Conservation (phyloP, 1,140 invertebrate genomes). For the Anastrepha obliqua region DNA sequence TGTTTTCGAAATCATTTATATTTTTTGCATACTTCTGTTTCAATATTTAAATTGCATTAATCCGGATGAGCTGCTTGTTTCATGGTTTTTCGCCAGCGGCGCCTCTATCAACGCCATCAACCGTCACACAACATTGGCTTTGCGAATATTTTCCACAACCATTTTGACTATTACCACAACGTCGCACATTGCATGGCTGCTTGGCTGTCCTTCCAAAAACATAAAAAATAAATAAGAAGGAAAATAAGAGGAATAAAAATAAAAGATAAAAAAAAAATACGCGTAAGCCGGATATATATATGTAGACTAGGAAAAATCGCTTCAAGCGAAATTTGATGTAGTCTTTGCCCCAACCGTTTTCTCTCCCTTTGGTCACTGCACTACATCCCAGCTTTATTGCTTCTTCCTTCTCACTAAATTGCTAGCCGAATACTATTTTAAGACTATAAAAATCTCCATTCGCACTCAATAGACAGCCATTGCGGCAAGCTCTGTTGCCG, state of each 20-base stretch:
- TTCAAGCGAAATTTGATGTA: too few species aligned
- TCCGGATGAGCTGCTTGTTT: constrained; percentile 35
- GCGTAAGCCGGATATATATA: background rate
- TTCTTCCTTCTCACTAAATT: background rate
- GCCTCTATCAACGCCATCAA: background rate
- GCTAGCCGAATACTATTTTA: background rate
- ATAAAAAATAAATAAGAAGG: background rate
- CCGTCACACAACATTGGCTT: background rate
- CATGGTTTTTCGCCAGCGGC: constrained; percentile 17
- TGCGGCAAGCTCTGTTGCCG: background rate
- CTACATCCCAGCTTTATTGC: background rate
- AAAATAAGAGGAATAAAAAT: background rate
- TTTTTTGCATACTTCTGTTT: background rate
- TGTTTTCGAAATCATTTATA: background rate
- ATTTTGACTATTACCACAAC: constrained; percentile 1
- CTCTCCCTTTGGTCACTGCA: background rate
- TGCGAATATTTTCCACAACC: constrained; percentile 10
- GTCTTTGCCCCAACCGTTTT: too few species aligned
- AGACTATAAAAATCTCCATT: background rate
- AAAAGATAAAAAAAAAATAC: background rate
- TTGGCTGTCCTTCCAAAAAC: background rate
- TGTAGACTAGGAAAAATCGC: background rate
- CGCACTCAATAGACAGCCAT: constrained; percentile 1
- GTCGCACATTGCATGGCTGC: constrained; percentile 16
- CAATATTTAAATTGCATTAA: constrained; percentile 43